Percentiles rank a stretch among this genome's conserved stretches.
These are phyloP conservation scores for Andricus curvator DNA, from an alignment of 2,888 invertebrate genomes.

Conservation along the genomic window DNA sequence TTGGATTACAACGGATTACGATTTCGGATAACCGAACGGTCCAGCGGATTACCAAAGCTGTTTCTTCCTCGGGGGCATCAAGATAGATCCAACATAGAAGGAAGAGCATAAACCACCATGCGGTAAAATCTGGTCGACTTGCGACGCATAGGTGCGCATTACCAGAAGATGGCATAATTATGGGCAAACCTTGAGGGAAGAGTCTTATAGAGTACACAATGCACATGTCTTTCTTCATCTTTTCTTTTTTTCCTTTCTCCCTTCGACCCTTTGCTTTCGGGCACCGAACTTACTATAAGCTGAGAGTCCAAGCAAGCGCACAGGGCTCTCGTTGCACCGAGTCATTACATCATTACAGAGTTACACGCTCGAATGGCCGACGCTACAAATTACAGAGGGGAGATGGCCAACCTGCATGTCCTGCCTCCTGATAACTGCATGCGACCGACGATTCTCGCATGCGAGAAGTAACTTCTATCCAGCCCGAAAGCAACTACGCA, in stretches of 20 bases:
- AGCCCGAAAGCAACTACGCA: background rate
- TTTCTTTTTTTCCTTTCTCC: background rate
- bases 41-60: too few relatives aligned
- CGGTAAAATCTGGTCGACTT: background rate
- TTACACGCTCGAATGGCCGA: constrained; percentile 74
- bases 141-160: constrained; percentile 25
- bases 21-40: too few relatives aligned
- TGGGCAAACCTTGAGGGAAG: constrained; percentile 5
- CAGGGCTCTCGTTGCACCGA: constrained; percentile 47
- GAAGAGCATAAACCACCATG: background rate
- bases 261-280: constrained; percentile 6
- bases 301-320: constrained; percentile 20
- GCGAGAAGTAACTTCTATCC: background rate
- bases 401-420: constrained; percentile 40
- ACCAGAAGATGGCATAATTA: constrained; percentile 40
- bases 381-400: constrained; percentile 75
- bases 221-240: background rate
- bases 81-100: background rate
- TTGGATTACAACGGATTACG: too few relatives aligned
- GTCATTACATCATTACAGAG: constrained; percentile 75
- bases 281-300: constrained; percentile 12
- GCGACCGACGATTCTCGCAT: background rate
- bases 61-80: background rate
- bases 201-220: background rate
- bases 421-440: constrained; percentile 42